Evolutionary conservation across 2,888 invertebrate species (phyloP).

Genomic region (Ormyrus nitidulus): DNA sequence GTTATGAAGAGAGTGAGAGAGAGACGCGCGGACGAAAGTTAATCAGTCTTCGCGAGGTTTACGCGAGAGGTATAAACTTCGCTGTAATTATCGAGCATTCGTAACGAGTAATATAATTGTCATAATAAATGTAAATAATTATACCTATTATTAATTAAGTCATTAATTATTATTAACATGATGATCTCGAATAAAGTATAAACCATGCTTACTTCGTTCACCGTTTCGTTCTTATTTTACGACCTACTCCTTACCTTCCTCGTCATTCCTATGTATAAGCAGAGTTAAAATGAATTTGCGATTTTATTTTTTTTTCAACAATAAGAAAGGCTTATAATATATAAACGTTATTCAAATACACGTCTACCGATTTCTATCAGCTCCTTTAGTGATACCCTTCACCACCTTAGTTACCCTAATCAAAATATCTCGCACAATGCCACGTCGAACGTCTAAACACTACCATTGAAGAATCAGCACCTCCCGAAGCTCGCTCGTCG

Average conservation of each 20-base stretch:
- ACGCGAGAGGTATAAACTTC: constrained; percentile 59
- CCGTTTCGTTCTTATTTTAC: constrained; percentile 51
- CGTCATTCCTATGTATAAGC: too few relatives aligned
- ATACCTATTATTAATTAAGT: constrained; percentile 54
- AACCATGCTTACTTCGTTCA: constrained; percentile 63
- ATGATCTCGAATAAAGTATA: constrained; percentile 73
- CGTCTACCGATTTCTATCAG: too few relatives aligned
- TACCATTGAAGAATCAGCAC: too few relatives aligned
- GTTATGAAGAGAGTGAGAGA: not conserved
- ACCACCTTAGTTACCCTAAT: too few relatives aligned
- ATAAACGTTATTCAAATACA: too few relatives aligned
- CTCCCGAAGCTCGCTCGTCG: too few relatives aligned
- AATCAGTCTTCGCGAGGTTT: constrained; percentile 28
- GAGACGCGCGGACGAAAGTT: not conserved
- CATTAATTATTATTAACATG: constrained; percentile 57
- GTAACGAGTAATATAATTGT: constrained; percentile 70
- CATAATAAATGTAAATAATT: constrained; percentile 70
- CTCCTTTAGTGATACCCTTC: too few relatives aligned
- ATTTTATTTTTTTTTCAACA: too few relatives aligned
- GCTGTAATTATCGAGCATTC: constrained; percentile 70
- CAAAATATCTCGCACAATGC: too few relatives aligned
- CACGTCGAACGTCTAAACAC: too few relatives aligned
- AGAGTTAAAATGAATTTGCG: too few relatives aligned
- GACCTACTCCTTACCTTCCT: not conserved
- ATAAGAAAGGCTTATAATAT: too few relatives aligned